Evolutionary conservation across 2,797 vertebrate genomes (phyloP).

Genomic region (Uromys caudimaculatus): DNA sequence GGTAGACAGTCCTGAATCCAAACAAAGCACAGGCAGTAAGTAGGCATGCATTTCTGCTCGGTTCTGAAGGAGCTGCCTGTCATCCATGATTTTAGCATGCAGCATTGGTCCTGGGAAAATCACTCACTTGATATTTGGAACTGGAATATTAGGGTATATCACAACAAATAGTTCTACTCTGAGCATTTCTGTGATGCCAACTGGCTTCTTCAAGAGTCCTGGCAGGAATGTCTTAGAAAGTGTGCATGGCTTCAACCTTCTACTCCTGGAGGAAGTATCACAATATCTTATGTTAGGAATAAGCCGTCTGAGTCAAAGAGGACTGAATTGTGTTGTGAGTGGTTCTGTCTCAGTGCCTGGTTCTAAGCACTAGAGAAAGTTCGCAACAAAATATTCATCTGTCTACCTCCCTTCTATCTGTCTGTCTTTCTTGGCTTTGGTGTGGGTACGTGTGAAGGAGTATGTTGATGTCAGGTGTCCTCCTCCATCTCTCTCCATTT

Average conservation of each 20-base stretch:
- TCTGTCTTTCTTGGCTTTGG: neutral
- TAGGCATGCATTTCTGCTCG: neutral
- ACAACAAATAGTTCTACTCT: neutral
- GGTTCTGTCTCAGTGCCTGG: neutral
- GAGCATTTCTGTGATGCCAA: neutral
- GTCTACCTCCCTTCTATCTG: neutral
- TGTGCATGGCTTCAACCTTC: slow-evolving; percentile 4
- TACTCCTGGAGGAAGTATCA: neutral
- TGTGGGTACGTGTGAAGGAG: neutral
- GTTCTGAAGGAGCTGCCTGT: neutral
- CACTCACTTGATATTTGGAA: neutral
- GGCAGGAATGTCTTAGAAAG: neutral
- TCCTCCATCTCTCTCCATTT: neutral
- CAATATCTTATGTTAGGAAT: neutral
- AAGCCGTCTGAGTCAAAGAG: neutral
- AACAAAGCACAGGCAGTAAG: neutral
- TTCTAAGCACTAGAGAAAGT: neutral
- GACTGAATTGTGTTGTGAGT: neutral
- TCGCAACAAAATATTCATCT: neutral
- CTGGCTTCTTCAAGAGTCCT: neutral
- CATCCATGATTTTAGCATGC: neutral
- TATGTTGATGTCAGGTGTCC: neutral
- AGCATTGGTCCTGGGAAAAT: neutral
- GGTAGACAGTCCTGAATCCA: neutral
- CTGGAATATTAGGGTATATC: neutral